A percentile compares a stretch with the other conserved stretches of the same genome.
phyloP scores from a whole-genome alignment of 1,140 invertebrate genomes.

The Drosophila triauraria region DNA sequence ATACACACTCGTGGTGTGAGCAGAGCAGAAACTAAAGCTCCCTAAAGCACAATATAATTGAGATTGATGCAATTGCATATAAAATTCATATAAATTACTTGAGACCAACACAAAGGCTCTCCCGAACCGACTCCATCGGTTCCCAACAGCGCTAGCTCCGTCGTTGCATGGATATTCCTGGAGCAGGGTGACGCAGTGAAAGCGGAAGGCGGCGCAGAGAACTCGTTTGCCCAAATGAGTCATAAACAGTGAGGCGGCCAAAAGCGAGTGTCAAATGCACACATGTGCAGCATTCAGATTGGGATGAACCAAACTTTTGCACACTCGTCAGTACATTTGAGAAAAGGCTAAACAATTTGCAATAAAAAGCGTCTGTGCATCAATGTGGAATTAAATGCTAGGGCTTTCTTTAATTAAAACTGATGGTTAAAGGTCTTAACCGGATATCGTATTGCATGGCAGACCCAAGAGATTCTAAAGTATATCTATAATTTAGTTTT shows the following conservation, averaged over 20 bases:
- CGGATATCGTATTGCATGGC: too few species aligned
- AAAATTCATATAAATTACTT: conserved; percentile 80
- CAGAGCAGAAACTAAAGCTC: conserved; percentile 1
- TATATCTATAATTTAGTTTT: too few species aligned
- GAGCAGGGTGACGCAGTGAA: conserved; percentile 17
- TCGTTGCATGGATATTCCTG: conserved; percentile 36
- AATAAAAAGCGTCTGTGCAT: too few species aligned
- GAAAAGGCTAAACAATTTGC: conserved; percentile 19
- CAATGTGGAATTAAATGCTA: too few species aligned
- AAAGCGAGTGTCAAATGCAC: conserved; percentile 51
- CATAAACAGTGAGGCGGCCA: conserved; percentile 70
- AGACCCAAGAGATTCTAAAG: too few species aligned
- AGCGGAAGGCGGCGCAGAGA: conserved; percentile 13
- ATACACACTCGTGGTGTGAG: conserved; percentile 30
- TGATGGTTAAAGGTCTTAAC: too few species aligned
- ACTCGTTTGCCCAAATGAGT: conserved; percentile 78
- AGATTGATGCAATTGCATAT: conserved; percentile 82
- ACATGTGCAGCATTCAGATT: conserved; percentile 56
- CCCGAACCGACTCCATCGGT: conserved; percentile 9
- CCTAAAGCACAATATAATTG: conserved; percentile 68
- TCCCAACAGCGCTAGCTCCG: conserved; percentile 39
- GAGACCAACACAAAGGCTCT: conserved; percentile 55
- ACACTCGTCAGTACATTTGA: conserved; percentile 10
- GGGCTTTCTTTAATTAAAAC: not conserved
- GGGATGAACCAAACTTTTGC: conserved; percentile 32